Conservation (phyloP, 2,113 vertebrate species). For the Vireo altiloquus region DNA sequence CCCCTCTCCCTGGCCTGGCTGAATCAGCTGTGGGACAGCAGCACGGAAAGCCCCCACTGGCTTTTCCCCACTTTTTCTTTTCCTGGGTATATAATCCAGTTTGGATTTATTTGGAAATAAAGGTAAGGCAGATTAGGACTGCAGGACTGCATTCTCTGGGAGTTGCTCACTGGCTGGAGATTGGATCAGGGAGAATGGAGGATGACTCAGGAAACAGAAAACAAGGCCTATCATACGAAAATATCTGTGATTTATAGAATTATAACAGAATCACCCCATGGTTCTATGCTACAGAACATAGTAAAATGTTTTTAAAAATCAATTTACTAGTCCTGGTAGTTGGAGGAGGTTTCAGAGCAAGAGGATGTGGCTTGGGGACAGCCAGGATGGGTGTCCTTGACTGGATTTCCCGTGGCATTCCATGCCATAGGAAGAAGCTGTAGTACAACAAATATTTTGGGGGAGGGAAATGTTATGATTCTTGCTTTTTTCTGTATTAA, state of each 20-base stretch:
- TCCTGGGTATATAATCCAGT: neutral
- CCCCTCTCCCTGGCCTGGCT: neutral
- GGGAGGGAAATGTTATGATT: accelerated
- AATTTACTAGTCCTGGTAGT: neutral
- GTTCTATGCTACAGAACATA: neutral
- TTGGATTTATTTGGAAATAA: neutral
- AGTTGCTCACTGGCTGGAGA: neutral
- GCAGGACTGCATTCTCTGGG: neutral
- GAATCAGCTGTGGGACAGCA: accelerated
- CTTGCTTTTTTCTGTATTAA: neutral
- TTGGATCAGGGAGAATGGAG: neutral
- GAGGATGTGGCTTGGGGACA: neutral
- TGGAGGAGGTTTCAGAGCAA: neutral
- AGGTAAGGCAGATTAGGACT: neutral
- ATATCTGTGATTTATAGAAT: neutral
- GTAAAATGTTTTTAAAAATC: neutral
- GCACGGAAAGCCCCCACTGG: neutral
- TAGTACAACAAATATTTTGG: neutral
- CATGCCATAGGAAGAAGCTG: accelerated
- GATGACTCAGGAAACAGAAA: neutral
- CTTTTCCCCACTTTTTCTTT: neutral
- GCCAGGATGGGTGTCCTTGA: neutral
- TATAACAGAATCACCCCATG: neutral
- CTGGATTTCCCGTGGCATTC: neutral
- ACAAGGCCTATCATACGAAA: accelerated